Evolutionary conservation across 2,797 vertebrate genomes (phyloP).

Genomic region (Holocentrus rufus): DNA sequence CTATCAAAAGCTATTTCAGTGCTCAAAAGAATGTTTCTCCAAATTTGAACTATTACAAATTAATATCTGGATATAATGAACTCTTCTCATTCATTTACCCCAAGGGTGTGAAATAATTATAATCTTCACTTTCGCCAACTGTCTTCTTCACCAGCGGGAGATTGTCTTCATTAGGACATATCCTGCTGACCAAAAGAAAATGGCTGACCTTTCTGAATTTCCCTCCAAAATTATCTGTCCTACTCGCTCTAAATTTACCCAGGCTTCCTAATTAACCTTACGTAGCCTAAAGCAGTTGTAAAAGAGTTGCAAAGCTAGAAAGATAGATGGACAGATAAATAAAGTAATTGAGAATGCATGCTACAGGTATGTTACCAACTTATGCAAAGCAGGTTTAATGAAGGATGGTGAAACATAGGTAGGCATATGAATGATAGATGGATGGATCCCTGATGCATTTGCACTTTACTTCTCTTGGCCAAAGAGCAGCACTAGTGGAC

Average conservation of each 20-base stretch:
- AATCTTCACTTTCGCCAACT: constrained; percentile 37
- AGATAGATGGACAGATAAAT: not conserved
- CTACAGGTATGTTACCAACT: not conserved
- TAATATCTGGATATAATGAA: constrained; percentile 69
- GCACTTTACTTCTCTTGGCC: no score
- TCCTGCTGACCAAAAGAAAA: constrained; percentile 66
- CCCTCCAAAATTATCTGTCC: constrained; percentile 34
- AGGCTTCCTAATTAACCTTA: constrained; percentile 47
- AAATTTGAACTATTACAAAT: constrained; percentile 43
- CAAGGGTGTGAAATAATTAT: constrained; percentile 64
- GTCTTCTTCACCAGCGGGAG: constrained; percentile 50
- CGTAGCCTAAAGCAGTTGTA: constrained; percentile 8
- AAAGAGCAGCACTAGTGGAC: no score
- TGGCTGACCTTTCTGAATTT: constrained; percentile 67
- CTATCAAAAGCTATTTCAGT: constrained; percentile 21
- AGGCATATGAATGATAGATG: not conserved
- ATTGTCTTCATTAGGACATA: constrained; percentile 71
- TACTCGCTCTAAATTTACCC: constrained; percentile 24
- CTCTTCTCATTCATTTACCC: constrained; percentile 40
- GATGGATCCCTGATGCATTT: no score
- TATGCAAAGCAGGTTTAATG: not conserved
- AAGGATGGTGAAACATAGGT: not conserved
- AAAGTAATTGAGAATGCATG: not conserved
- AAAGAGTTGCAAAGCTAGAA: not conserved
- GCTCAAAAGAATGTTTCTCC: constrained; percentile 27